Percentiles rank a stretch among this genome's conserved stretches.
Evolutionary conservation across 2,113 vertebrate species (phyloP).

Genomic region (Cheilinus undulatus): DNA sequence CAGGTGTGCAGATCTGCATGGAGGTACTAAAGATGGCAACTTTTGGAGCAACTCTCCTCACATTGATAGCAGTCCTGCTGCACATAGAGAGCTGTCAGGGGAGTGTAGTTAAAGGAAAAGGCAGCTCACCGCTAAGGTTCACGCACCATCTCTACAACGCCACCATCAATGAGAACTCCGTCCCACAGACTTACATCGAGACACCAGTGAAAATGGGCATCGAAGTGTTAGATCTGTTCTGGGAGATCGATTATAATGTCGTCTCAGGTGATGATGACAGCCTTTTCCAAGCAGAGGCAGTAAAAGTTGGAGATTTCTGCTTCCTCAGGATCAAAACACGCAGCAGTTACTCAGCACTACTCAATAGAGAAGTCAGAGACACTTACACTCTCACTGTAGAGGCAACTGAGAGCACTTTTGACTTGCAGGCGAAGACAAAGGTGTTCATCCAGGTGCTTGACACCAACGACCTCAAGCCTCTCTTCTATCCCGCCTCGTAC

Average conservation of each 20-base stretch:
- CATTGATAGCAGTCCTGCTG: slow-evolving; percentile 73
- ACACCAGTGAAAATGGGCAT: slow-evolving; percentile 91
- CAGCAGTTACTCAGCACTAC: slow-evolving; percentile 87
- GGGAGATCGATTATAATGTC: slow-evolving; percentile 88
- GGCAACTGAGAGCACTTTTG: slow-evolving; percentile 86
- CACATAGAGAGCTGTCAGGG: slow-evolving; percentile 69
- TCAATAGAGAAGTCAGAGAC: slow-evolving; percentile 94
- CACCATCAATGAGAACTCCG: slow-evolving; percentile 94
- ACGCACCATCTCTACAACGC: slow-evolving; percentile 93
- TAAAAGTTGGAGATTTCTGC: slow-evolving; percentile 90
- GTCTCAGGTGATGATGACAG: slow-evolving; percentile 87
- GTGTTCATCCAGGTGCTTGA: slow-evolving; percentile 92
- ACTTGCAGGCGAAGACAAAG: slow-evolving; percentile 86
- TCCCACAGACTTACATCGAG: slow-evolving; percentile 91
- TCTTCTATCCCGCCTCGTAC: slow-evolving; percentile 96
- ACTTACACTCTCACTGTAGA: slow-evolving; percentile 90
- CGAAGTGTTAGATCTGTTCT: slow-evolving; percentile 80
- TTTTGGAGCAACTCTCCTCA: slow-evolving; percentile 51
- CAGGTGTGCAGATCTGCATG: slow-evolving; percentile 64
- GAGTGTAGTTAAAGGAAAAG: slow-evolving; percentile 81
- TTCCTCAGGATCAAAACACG: slow-evolving; percentile 93
- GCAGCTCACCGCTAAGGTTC: slow-evolving; percentile 86
- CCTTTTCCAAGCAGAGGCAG: slow-evolving; percentile 90
- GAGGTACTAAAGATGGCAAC: slow-evolving; percentile 73
- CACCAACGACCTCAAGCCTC: slow-evolving; percentile 94